Base-by-base conservation (phyloP, 2,888 invertebrate genomes). In the Macrosoma leucophasiata region DNA sequence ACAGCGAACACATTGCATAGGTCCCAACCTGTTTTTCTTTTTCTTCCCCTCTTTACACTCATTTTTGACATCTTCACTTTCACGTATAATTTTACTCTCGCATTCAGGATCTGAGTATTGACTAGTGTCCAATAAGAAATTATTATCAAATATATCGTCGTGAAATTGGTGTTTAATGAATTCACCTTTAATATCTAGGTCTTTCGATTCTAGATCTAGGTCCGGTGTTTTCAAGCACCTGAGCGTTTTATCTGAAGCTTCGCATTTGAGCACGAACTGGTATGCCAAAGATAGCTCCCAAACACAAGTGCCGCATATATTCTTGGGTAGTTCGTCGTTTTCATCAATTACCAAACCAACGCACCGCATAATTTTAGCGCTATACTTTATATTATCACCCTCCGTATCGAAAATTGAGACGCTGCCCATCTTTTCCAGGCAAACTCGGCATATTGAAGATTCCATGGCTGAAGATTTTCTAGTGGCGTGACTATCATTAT, bases 211-310 rank as follows among this genome's bases (percentile, higher is more conserved):
- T 1, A 50, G 24, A 18, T 55, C 35, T 2, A 49, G 41, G 3
- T 47, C 48, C 7, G 50, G 36, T 2, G 58, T 36, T 34, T 51
- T 55, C 17, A 63, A 40, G 23, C 60, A 59, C 13, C 73, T 72
- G 20, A 84, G 54, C 0, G 63, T 58, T 19, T 56, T 61, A 41
- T 81, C 76, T 0, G 81, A 67, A 0, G 71, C 62, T 41, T 75
- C 72, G 38, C 77, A 79, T 46, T 71, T 73, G 20, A 52, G 54
- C 0, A 75, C 62, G 48, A 84, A 84, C 15, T 68, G 58, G 36
- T 72, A 76, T 2, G 69, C 51, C 0, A 65, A 40, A 0, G 54
- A 40, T 2, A 84, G 61, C 28, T 81, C 77, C 2, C 44, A 42
- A 2, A 62, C 58, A 47, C 84, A 84, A n/a, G 30, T 48, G 2